Evolutionary conservation across 1,140 invertebrate genomes (phyloP), one percentile per base, ranked within the genome.

Genomic region (Macrocentrus cingulum): DNA sequence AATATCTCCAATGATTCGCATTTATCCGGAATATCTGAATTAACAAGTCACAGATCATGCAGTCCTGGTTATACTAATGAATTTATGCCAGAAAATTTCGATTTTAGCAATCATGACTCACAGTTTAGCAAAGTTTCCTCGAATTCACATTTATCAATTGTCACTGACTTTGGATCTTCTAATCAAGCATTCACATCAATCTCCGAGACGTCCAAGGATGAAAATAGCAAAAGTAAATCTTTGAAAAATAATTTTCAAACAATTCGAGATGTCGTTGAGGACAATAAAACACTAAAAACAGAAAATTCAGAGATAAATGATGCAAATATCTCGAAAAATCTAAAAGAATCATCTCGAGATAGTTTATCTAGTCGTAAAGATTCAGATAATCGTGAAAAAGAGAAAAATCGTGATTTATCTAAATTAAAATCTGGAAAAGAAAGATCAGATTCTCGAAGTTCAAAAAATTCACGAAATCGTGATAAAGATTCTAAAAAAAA

Each of bases 61-160:
- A 79, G 74, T 59, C 74, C 76, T 6, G 72, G 76, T 50, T 78
- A 70, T 56, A 68, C 66, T 1, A 75, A 67, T 23, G 75, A 76
- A 46, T 63, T 71, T 45, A 71, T 71, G 2, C 66, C 69, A 1
- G 74, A 78, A 25, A 72, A 79, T 46, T 76, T 78, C 39, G 81
- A 83, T 32, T 70, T 67, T 7, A 76, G 75, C 15, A 82, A 83
- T 66, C 77, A 80, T 61, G 82, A 84, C 53, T 85, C 84, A 1
- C 81, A 84, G 44, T 64, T 84, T 0, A 85, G 84, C 3, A 83
- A 84, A 69, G 82, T 85, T 8, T 86, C 84, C 9, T 84, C 83
- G 0, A 81, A 84, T 54, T 84, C 83, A 46, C 71, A 79, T 11
- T 68, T 85, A n/a, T 84, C 83, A 0, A 80, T 81, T 44, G 72